A percentile compares a stretch with the other conserved stretches of the same genome.
These are phyloP conservation scores for Brevimyrus niger DNA, from an alignment of 2,113 vertebrate genomes.

Conservation along the genomic window DNA sequence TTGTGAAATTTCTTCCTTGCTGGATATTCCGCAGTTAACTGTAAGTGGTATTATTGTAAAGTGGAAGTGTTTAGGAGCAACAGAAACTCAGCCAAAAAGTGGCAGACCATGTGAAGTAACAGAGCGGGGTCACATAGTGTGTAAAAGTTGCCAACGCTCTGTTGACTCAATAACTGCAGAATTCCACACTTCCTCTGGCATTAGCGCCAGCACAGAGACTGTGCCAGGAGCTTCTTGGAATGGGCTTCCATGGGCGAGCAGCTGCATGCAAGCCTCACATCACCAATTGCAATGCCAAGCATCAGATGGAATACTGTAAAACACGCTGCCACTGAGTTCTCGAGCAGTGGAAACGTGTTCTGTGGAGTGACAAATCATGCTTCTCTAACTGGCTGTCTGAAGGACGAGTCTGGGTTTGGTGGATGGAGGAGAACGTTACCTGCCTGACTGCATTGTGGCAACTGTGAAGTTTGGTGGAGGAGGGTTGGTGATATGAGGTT, in stretches of 20 bases:
- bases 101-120: too few species aligned
- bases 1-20: too few species aligned
- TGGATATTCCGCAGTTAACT: too few species aligned
- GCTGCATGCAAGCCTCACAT: neutral
- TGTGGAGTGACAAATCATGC: neutral
- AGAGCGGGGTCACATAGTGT: too few species aligned
- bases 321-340: neutral
- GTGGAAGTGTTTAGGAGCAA: too few species aligned
- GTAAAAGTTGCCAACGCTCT: too few species aligned
- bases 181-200: too few species aligned
- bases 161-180: too few species aligned
- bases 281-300: neutral
- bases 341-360: neutral
- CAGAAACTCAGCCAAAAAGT: too few species aligned
- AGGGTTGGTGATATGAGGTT: neutral
- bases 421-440: neutral
- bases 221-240: too few species aligned
- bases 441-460: neutral
- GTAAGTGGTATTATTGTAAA: too few species aligned
- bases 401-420: neutral
- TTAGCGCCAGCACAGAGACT: too few species aligned
- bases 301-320: neutral
- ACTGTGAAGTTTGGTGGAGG: neutral
- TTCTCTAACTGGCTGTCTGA: neutral
- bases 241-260: neutral